phyloP scores from a whole-genome alignment of 2,888 invertebrate genomes.

The Agrilus cyanescens region DNA sequence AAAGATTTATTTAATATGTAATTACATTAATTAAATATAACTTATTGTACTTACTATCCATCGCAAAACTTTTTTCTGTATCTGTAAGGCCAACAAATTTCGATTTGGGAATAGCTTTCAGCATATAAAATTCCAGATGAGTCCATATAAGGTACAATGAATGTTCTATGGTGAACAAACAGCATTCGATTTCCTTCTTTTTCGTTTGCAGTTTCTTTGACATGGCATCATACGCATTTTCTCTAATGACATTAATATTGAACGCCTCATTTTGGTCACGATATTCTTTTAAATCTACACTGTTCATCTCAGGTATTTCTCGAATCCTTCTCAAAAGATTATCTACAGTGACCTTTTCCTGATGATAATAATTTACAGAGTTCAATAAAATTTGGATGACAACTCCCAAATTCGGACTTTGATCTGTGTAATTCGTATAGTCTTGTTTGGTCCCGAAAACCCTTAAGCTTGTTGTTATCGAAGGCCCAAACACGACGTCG shows the following conservation, averaged over 20 bases:
- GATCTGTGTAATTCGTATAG: conserved; percentile 25
- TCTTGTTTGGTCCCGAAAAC: conserved; percentile 20
- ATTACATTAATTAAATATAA: conserved; percentile 3
- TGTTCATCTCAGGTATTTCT: conserved; percentile 41
- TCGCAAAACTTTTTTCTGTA: conserved; percentile 17
- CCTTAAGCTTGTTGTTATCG: conserved; percentile 31
- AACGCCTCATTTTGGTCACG: conserved; percentile 26
- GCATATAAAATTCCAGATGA: conserved; percentile 60
- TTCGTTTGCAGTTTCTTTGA: conserved; percentile 43
- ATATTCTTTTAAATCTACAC: conserved; percentile 45
- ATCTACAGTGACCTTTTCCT: conserved; percentile 38
- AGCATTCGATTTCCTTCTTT: conserved; percentile 46
- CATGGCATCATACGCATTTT: conserved; percentile 37
- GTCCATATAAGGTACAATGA: conserved; percentile 67
- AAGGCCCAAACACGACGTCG: conserved; percentile 42
- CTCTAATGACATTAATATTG: conserved; percentile 26
- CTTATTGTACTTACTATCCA: conserved; percentile 28
- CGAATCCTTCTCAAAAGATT: conserved; percentile 37
- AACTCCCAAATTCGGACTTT: conserved; percentile 39
- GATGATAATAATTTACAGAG: conserved; percentile 42
- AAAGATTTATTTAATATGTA: conserved; percentile 3
- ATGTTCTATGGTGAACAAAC: conserved; percentile 56
- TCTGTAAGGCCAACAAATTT: conserved; percentile 21
- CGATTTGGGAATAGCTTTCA: conserved; percentile 43
- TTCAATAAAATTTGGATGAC: conserved; percentile 44